phyloP scores from a whole-genome alignment of 2,113 vertebrate genomes.

The Nerophis lumbriciformis region DNA sequence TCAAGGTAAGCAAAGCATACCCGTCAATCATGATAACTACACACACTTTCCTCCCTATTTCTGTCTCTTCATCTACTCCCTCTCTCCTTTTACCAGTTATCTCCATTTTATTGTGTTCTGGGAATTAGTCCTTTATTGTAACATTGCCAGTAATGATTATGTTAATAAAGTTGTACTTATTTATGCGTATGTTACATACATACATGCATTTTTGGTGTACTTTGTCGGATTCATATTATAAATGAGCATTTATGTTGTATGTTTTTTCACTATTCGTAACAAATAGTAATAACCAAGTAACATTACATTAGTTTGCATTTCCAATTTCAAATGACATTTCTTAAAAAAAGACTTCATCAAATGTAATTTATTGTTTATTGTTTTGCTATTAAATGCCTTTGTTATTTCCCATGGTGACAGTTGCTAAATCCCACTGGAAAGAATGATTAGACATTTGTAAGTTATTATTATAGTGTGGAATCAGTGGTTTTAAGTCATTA shows the following conservation, averaged over 20 bases:
- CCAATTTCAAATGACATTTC: conserved; percentile 5
- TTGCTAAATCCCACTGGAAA: conserved; percentile 5
- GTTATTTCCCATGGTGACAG: conserved; percentile 19
- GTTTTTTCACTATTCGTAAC: conserved; percentile 15
- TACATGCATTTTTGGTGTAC: conserved; percentile 25
- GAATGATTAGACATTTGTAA: conserved; percentile 1
- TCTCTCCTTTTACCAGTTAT: conserved; percentile 19
- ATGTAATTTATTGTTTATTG: conserved; percentile 18
- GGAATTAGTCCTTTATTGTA: conserved; percentile 20
- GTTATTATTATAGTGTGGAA: conserved; percentile 7
- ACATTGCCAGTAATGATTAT: conserved; percentile 16
- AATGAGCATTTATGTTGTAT: conserved; percentile 16
- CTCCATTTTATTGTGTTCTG: conserved; percentile 17
- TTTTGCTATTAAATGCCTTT: conserved; percentile 20
- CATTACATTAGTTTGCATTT: conserved; percentile 1
- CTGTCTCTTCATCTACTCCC: conserved; percentile 21
- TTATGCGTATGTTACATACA: conserved; percentile 35
- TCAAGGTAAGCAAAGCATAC: conserved; percentile 82
- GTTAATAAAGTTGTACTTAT: conserved; percentile 57
- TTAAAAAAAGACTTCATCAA: conserved; percentile 25
- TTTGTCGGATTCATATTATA: conserved; percentile 10
- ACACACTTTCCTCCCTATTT: conserved; percentile 22
- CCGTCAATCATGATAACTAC: conserved; percentile 19
- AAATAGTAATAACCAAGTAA: conserved; percentile 2
- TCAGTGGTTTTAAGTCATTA: conserved; percentile 7